Evolutionary conservation across 2,888 invertebrate genomes (phyloP).

Genomic region (Thera obeliscata): DNA sequence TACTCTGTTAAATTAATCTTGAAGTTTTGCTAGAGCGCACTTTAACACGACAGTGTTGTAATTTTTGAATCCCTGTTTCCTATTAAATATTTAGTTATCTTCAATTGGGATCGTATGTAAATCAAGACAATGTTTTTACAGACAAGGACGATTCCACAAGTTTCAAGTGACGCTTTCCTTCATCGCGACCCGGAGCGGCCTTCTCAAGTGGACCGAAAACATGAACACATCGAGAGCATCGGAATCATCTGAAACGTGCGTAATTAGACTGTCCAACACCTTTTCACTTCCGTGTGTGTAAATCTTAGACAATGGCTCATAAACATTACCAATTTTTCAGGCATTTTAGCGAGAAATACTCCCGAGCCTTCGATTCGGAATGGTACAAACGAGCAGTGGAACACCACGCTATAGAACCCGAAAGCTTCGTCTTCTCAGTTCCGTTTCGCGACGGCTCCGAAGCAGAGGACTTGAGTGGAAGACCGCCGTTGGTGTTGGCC

Average conservation of each 20-base stretch:
- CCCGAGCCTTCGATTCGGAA: constrained; percentile 92
- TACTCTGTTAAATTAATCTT: neutral
- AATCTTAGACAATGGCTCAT: neutral
- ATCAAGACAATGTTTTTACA: constrained; percentile 79
- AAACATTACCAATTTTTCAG: constrained; percentile 70
- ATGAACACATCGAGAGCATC: constrained; percentile 71
- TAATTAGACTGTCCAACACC: constrained; percentile 37
- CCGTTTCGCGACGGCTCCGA: constrained; percentile 88
- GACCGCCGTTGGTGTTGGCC: constrained; percentile 90
- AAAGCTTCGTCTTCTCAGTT: constrained; percentile 96
- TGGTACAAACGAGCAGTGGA: constrained; percentile 97
- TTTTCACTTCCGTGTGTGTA: neutral
- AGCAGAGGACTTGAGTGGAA: constrained; percentile 84
- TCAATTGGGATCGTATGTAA: constrained; percentile 6
- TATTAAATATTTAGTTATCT: no score
- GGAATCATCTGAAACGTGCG: constrained; percentile 88
- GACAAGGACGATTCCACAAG: constrained; percentile 93
- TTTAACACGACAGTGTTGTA: neutral
- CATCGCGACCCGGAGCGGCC: constrained; percentile 95
- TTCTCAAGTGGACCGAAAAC: constrained; percentile 94
- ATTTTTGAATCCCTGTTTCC: neutral
- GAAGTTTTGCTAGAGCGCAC: no score
- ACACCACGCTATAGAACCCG: constrained; percentile 93
- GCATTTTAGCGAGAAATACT: constrained; percentile 92
- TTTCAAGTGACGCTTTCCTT: constrained; percentile 93